Percentiles rank a stretch among this genome's conserved stretches.
phyloP scores from a whole-genome alignment of 1,140 invertebrate genomes.

The Gerris buenoi region DNA sequence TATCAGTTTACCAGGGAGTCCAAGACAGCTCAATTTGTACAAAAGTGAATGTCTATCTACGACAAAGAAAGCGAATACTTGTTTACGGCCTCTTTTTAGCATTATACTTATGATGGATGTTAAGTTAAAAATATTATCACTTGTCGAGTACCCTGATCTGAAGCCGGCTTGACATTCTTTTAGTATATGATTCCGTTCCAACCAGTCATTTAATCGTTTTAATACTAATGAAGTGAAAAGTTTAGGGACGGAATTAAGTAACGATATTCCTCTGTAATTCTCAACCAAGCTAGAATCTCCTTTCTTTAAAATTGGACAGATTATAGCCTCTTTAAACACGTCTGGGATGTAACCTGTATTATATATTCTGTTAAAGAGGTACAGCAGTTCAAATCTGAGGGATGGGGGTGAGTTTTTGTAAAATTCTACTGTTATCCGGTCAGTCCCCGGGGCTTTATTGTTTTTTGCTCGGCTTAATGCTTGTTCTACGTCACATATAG shows the following conservation, averaged over 20 bases:
- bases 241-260: neutral
- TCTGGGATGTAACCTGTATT: neutral
- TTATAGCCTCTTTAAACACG: neutral
- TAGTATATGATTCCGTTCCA: neutral
- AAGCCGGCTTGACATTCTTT: neutral
- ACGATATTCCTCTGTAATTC: neutral
- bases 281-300: neutral
- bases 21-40: too few relatives aligned
- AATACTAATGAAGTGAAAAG: neutral
- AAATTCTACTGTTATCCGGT: neutral
- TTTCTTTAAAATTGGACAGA: neutral
- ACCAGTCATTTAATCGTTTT: neutral
- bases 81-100: too few relatives aligned
- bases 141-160: neutral
- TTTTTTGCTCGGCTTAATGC: neutral
- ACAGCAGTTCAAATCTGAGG: neutral
- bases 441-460: neutral
- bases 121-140: too few relatives aligned
- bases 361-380: neutral
- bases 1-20: too few relatives aligned
- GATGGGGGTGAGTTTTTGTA: neutral
- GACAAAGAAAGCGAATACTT: too few relatives aligned
- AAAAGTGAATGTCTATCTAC: too few relatives aligned
- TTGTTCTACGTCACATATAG: neutral
- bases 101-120: too few relatives aligned